Evolutionary conservation across 2,797 vertebrate species (phyloP).

Genomic region (Thalassophryne amazonica): DNA sequence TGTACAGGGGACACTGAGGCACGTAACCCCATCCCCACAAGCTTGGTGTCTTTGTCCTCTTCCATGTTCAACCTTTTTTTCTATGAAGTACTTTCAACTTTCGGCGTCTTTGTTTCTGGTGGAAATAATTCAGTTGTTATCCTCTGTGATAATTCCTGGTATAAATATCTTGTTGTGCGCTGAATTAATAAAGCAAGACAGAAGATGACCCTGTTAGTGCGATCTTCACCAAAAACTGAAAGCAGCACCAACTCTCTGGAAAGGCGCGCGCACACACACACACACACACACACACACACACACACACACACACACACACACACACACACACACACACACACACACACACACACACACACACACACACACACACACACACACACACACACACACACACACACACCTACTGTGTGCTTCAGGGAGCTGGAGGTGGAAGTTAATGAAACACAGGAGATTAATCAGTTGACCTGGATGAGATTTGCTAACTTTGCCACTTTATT

Average conservation of each 20-base stretch:
- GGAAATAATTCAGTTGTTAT: neutral
- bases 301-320: too few species aligned
- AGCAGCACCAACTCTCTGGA: neutral
- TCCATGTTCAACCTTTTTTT: neutral
- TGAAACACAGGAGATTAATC: slow-evolving; percentile 73
- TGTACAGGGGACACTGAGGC: slow-evolving; percentile 42
- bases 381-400: too few species aligned
- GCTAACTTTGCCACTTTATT: slow-evolving; percentile 47
- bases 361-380: too few species aligned
- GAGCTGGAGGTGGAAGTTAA: slow-evolving; percentile 41
- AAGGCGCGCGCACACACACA: too few species aligned
- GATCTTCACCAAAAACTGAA: neutral
- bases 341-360: too few species aligned
- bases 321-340: too few species aligned
- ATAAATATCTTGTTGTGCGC: too few species aligned
- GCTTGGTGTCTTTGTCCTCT: neutral
- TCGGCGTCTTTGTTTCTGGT: neutral
- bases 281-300: too few species aligned
- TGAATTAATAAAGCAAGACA: neutral
- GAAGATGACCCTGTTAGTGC: slow-evolving; percentile 1
- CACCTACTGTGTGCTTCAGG: slow-evolving; percentile 15
- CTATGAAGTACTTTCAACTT: slow-evolving; percentile 3
- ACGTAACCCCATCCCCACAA: slow-evolving; percentile 51
- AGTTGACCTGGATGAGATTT: slow-evolving; percentile 50
- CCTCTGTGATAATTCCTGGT: neutral